Percentiles rank a stretch among this genome's conserved stretches.
Evolutionary conservation across 2,888 invertebrate genomes (phyloP).

Genomic region (Lomographa bimaculata): DNA sequence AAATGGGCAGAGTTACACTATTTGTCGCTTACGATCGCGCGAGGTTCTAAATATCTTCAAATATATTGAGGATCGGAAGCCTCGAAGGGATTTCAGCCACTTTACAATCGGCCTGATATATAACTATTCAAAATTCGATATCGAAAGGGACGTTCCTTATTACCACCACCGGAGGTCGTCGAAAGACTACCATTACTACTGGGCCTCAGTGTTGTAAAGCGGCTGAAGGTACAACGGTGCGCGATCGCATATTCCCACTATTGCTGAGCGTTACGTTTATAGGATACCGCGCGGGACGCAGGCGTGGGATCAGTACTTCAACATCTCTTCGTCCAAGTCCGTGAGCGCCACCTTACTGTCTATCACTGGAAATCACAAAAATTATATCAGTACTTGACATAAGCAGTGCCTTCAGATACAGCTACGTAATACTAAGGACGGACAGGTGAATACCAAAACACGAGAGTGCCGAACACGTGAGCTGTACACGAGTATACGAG

Average conservation of each 20-base stretch:
- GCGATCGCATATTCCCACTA: no score
- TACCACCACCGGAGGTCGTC: constrained; percentile 9
- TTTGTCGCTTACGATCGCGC: constrained; percentile 3
- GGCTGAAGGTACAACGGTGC: constrained; percentile 14
- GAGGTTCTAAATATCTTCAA: constrained; percentile 14
- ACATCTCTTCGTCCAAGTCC: constrained; percentile 67
- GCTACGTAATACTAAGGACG: no score
- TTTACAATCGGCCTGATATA: constrained; percentile 23
- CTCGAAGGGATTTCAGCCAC: constrained; percentile 12
- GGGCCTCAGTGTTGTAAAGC: constrained; percentile 17
- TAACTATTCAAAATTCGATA: no score
- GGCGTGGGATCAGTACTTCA: constrained; percentile 62
- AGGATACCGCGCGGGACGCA: no score
- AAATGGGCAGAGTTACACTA: no score
- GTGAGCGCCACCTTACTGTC: constrained; percentile 78
- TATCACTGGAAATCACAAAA: constrained; percentile 62
- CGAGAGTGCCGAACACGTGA: no score
- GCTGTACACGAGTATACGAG: no score
- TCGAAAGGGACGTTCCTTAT: not conserved
- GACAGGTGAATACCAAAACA: no score
- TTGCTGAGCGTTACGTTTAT: no score
- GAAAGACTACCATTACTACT: no score
- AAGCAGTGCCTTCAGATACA: no score
- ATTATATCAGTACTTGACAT: no score
- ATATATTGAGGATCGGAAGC: constrained; percentile 8